Evolutionary conservation across 2,888 invertebrate species (phyloP).

Genomic region (Dendrolimus pini): DNA sequence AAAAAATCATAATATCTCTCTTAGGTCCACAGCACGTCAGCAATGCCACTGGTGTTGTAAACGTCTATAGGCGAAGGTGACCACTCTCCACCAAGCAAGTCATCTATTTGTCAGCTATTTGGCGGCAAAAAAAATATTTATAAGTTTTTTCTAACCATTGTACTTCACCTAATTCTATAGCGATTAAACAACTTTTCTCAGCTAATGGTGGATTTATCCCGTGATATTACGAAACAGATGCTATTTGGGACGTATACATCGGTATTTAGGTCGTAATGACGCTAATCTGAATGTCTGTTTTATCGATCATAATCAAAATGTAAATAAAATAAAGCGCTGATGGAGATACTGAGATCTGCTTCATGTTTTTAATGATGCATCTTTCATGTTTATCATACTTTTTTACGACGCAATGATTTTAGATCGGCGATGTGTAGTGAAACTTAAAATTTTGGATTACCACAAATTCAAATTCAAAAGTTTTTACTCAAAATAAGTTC

Average conservation of each 20-base stretch:
- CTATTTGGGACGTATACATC: conserved; percentile 54
- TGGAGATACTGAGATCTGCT: conserved; percentile 8
- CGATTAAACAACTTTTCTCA: neutral
- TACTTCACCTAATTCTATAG: neutral
- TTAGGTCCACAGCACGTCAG: too few species aligned
- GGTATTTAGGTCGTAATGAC: conserved; percentile 48
- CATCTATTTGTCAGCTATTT: too few species aligned
- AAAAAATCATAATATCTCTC: too few species aligned
- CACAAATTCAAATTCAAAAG: too few species aligned
- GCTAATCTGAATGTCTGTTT: conserved; percentile 28
- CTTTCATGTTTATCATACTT: neutral
- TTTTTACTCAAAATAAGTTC: too few species aligned
- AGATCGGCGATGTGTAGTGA: too few species aligned
- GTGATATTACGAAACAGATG: conserved; percentile 35
- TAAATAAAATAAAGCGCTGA: conserved; percentile 18
- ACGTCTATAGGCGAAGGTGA: too few species aligned
- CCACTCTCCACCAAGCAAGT: too few species aligned
- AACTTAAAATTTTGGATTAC: too few species aligned
- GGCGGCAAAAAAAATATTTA: too few species aligned
- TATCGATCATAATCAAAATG: conserved; percentile 36
- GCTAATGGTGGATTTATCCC: conserved; percentile 11
- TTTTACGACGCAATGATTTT: too few species aligned
- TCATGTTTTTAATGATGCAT: neutral
- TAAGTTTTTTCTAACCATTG: neutral
- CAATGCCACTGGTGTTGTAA: too few species aligned